Conservation (phyloP, 2,888 invertebrate genomes). For the Phengaris arion region DNA sequence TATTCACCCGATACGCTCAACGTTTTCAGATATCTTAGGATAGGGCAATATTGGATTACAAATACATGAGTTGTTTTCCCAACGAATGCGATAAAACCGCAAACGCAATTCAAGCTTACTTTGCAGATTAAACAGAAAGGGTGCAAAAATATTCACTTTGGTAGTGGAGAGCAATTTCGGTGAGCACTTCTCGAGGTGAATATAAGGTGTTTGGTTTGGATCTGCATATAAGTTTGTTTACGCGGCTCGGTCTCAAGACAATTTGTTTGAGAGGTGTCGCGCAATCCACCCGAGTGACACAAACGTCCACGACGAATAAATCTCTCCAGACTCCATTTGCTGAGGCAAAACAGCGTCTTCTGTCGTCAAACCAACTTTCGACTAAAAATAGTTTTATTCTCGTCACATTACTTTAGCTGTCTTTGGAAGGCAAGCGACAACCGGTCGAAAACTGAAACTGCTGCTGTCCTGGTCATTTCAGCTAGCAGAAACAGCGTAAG, state of each 20-base stretch:
- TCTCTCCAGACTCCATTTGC: constrained; percentile 36
- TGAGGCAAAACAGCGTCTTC: not conserved
- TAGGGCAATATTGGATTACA: constrained; percentile 30
- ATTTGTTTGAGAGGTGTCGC: constrained; percentile 78
- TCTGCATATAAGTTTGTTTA: constrained; percentile 76
- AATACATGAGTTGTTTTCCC: constrained; percentile 35
- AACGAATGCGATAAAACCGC: constrained; percentile 42
- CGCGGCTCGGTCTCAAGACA: constrained; percentile 71
- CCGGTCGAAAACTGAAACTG: too few species aligned
- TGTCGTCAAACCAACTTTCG: not conserved
- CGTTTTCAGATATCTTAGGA: constrained; percentile 24
- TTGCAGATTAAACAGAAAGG: constrained; percentile 60
- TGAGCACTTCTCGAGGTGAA: constrained; percentile 53
- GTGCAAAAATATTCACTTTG: constrained; percentile 53
- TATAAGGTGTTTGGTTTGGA: constrained; percentile 65
- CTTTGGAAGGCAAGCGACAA: too few species aligned
- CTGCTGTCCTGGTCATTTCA: too few species aligned
- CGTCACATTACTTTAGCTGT: too few species aligned
- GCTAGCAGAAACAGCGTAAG: too few species aligned
- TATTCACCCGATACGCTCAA: constrained; percentile 1
- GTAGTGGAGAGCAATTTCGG: constrained; percentile 60
- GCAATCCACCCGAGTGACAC: constrained; percentile 69
- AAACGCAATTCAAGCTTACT: constrained; percentile 54
- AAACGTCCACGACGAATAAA: constrained; percentile 49
- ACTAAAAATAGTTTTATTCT: not conserved